These are phyloP conservation scores for Turritopsis rubra DNA, from an alignment of 30 jellyfish, hydroid and myxozoan species.

Conservation along the genomic window DNA sequence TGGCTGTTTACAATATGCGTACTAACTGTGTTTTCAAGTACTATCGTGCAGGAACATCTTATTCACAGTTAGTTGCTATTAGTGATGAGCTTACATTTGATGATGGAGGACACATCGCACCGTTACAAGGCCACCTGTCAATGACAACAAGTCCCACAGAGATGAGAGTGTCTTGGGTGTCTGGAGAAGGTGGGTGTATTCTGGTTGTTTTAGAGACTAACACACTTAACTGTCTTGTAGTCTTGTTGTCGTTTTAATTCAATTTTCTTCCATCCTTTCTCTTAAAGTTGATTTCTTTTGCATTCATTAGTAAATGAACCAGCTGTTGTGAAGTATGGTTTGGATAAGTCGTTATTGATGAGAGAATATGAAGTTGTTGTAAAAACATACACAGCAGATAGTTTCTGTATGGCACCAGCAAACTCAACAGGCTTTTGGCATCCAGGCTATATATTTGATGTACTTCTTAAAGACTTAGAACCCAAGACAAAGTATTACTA, in stretches of 20 bases:
- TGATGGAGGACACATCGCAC: conserved; percentile 61
- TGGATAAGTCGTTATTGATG: not conserved
- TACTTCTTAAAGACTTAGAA: conserved; percentile 48
- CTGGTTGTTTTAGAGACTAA: not conserved
- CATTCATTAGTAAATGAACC: conserved; percentile 12
- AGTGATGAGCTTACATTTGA: conserved; percentile 63
- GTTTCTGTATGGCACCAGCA: conserved; percentile 91
- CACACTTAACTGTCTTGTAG: not conserved
- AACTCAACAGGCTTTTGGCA: conserved; percentile 82
- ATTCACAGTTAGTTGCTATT: conserved; percentile 61
- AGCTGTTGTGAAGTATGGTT: conserved; percentile 32
- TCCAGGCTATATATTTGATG: conserved; percentile 96
- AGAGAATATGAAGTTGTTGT: not conserved
- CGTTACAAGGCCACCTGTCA: conserved; percentile 87
- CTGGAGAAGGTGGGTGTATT: conserved; percentile 37
- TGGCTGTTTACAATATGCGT: conserved; percentile 77
- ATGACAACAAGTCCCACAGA: conserved; percentile 71
- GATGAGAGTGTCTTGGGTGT: conserved; percentile 99
- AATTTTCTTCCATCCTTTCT: too few species aligned
- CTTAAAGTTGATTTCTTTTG: too few species aligned
- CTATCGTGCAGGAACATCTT: conserved; percentile 35
- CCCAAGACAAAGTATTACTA: conserved; percentile 82
- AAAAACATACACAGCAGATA: conserved; percentile 88
- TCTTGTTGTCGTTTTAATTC: too few species aligned
- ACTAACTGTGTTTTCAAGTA: conserved; percentile 75